A percentile compares a stretch with the other conserved stretches of the same genome.
Conservation (phyloP, 2,797 vertebrate species). For the Pseudochaenichthys georgianus region DNA sequence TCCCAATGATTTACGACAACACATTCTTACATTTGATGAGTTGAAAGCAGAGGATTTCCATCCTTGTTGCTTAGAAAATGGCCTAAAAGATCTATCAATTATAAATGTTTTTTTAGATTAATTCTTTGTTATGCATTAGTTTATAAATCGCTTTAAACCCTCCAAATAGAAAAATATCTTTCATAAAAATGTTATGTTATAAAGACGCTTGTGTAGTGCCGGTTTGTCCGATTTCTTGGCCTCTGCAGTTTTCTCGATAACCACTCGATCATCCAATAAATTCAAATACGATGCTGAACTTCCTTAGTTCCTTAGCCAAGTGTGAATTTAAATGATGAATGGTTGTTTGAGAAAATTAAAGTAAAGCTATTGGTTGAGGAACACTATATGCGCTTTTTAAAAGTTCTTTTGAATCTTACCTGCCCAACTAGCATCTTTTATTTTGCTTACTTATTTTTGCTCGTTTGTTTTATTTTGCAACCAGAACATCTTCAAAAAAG, state of each 20-base stretch:
- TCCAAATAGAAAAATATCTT: background rate
- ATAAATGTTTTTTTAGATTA: background rate
- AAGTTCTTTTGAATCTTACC: too few species aligned
- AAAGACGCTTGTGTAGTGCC: background rate
- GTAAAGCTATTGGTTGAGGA: background rate
- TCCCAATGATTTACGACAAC: background rate
- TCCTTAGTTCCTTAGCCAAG: background rate
- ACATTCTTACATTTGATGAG: background rate
- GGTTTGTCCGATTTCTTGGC: background rate
- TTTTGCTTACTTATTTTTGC: too few species aligned
- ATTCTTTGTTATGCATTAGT: background rate
- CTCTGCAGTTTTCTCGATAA: background rate
- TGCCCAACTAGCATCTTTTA: too few species aligned
- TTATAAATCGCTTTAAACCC: background rate
- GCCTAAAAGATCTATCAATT: background rate
- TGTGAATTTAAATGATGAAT: background rate
- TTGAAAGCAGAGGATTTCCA: background rate
- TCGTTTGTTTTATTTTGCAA: too few species aligned
- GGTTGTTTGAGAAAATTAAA: background rate
- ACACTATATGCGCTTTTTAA: too few species aligned
- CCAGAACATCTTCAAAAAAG: too few species aligned
- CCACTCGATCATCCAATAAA: background rate
- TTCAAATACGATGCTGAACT: background rate
- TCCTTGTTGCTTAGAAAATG: background rate
- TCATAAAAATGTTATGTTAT: background rate